phyloP scores from a whole-genome alignment of 2,113 vertebrate species.

The Narcine bancroftii region DNA sequence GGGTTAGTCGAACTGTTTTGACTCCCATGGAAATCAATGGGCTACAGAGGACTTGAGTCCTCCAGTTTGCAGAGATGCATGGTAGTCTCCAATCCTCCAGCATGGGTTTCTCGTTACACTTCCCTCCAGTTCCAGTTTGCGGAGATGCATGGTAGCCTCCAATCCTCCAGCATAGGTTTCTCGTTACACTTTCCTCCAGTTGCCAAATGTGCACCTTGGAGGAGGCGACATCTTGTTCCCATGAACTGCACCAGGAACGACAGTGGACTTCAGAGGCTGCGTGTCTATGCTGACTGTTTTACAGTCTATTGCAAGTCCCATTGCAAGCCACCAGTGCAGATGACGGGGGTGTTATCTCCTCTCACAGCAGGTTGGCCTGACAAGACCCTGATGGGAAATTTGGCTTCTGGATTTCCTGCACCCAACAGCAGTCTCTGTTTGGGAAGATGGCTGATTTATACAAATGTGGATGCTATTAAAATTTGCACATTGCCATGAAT shows the following conservation, averaged over 20 bases:
- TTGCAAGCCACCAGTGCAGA: background rate
- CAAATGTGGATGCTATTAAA: background rate
- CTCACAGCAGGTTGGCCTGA: no score
- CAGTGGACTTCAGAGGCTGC: background rate
- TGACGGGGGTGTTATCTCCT: background rate
- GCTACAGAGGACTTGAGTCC: no score
- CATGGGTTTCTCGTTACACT: background rate
- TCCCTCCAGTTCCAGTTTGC: background rate
- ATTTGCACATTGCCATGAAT: background rate
- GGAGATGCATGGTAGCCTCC: background rate
- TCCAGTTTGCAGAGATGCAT: background rate
- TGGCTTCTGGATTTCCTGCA: background rate
- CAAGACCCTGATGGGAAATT: background rate
- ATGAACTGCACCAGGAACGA: background rate
- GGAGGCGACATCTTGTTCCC: no score
- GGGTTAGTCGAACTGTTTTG: background rate
- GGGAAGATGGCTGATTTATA: background rate
- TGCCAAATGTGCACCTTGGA: background rate
- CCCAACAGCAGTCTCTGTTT: background rate
- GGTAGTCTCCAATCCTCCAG: background rate
- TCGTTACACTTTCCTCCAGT: background rate
- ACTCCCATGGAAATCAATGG: background rate
- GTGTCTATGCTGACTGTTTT: no score
- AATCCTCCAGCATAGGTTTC: background rate
- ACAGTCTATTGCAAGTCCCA: no score